Evolutionary conservation across 2,113 vertebrate species (phyloP), one percentile per base, ranked within the genome.

Genomic region (Ondatra zibethicus): DNA sequence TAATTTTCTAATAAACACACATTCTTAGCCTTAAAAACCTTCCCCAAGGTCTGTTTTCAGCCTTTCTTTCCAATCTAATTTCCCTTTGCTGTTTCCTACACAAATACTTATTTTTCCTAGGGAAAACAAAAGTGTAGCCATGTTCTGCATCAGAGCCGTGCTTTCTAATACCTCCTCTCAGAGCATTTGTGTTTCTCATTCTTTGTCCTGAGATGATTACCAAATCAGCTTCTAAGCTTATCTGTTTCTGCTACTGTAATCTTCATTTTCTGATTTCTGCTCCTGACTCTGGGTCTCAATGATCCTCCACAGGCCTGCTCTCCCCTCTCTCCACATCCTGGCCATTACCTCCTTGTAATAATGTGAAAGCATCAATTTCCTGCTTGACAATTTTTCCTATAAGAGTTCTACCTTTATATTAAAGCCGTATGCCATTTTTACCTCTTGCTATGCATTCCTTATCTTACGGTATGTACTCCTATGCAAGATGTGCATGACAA

Each of bases 1-100:
- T 7, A 70, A 8, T 66, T 82, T 17, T 94, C 65, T 91, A 93
- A 47, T 81, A 95, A 81, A 81, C 42, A 55, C 65, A 92, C 29
- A 27, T 78, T 85, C 16, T 82, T 73, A 95, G 21, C 11, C 14
- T 88, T 17, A 17, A 47, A 39, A 70, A 75, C 14, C 31, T 86
- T 16, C 13, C 63, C 45, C 0, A 72, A 89, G 42, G 52, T 50
- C 39, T 45, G 13, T 86, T 65, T 94, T 11, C 52, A 76, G 13
- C 0, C 68, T 70, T 58, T 0, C 3, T 27, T 81, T 61, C 5
- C 80, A 66, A 45, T 39, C 66, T n/a, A 73, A 42, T 93, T 91
- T 86, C 29, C 3, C 87, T 93, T 91, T 76, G 27, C 3, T 72
- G 6, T 70, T 80, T 72, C 0, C 13, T 9, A 29, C 13, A 10